A percentile compares a stretch with the other conserved stretches of the same genome.
phyloP scores from a whole-genome alignment of 2,113 vertebrate genomes.

The Astatotilapia flaviijosephi region DNA sequence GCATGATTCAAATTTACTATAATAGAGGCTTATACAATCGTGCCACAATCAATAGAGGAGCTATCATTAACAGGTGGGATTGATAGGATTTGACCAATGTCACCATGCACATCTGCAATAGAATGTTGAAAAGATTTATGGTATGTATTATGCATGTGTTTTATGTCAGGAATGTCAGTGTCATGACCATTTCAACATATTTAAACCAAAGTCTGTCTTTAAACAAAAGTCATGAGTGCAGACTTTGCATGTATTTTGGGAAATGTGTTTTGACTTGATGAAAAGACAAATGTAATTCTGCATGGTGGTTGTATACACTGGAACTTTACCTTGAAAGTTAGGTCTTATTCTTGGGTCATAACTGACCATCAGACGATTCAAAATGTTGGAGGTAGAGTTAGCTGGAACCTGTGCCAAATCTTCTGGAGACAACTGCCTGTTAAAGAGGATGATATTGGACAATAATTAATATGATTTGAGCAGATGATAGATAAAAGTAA shows the following conservation, averaged over 20 bases:
- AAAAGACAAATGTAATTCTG: neutral
- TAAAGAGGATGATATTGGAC: neutral
- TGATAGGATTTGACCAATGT: neutral
- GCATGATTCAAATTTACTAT: neutral
- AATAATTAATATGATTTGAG: neutral
- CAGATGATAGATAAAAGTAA: neutral
- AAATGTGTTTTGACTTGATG: neutral
- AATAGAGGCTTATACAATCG: neutral
- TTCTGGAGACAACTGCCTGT: slow-evolving; percentile 86
- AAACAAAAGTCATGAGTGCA: neutral
- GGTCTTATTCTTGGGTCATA: slow-evolving; percentile 94
- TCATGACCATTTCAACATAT: neutral
- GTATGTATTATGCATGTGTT: neutral
- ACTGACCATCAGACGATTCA: slow-evolving; percentile 88
- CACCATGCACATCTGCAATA: neutral
- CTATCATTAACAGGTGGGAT: neutral
- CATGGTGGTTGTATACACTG: neutral
- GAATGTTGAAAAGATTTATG: neutral
- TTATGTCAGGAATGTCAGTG: neutral
- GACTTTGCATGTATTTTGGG: neutral
- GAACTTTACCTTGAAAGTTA: slow-evolving; percentile 88
- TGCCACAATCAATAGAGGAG: neutral
- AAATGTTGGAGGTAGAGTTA: slow-evolving; percentile 93
- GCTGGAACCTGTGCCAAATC: slow-evolving; percentile 87
- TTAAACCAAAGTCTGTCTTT: neutral